A percentile compares a stretch with the other conserved stretches of the same genome.
Evolutionary conservation across 92 coral and sea anemone genomes (phyloP).

Genomic region (Siderastrea radians): DNA sequence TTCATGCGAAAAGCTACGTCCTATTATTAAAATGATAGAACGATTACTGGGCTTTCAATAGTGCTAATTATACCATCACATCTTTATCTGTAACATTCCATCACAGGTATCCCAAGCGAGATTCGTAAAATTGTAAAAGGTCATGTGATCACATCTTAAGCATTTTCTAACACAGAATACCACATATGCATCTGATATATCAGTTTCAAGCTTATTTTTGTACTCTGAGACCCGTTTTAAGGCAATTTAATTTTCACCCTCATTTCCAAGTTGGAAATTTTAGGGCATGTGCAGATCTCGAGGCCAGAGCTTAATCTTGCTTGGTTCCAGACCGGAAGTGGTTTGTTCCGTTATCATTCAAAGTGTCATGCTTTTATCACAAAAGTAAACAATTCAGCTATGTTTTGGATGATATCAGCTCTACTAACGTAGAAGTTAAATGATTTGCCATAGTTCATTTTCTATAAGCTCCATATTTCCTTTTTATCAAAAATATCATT

Average conservation of each 20-base stretch:
- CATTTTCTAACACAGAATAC: not conserved
- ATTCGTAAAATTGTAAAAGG: not conserved
- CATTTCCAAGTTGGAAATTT: slow-evolving; percentile 50
- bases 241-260: slow-evolving; percentile 45
- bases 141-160: slow-evolving; percentile 6
- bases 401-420: slow-evolving; percentile 57
- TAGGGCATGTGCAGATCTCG: slow-evolving; percentile 19
- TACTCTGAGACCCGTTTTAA: not conserved
- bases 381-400: slow-evolving; percentile 50
- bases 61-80: not conserved
- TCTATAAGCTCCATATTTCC: too few species aligned
- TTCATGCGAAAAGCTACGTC: not conserved
- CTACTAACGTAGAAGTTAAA: not conserved
- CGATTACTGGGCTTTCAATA: not conserved
- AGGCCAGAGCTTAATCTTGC: slow-evolving; percentile 29
- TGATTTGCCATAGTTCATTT: too few species aligned
- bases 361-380: slow-evolving; percentile 73
- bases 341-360: slow-evolving; percentile 51
- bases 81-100: not conserved
- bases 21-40: not conserved
- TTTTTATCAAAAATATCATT: too few species aligned
- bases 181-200: not conserved
- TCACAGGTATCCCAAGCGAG: too few species aligned
- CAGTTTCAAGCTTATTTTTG: slow-evolving; percentile 3
- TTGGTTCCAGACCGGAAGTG: slow-evolving; percentile 69